Conservation (phyloP, 2,888 invertebrate genomes). For the Synanthedon tipuliformis region DNA sequence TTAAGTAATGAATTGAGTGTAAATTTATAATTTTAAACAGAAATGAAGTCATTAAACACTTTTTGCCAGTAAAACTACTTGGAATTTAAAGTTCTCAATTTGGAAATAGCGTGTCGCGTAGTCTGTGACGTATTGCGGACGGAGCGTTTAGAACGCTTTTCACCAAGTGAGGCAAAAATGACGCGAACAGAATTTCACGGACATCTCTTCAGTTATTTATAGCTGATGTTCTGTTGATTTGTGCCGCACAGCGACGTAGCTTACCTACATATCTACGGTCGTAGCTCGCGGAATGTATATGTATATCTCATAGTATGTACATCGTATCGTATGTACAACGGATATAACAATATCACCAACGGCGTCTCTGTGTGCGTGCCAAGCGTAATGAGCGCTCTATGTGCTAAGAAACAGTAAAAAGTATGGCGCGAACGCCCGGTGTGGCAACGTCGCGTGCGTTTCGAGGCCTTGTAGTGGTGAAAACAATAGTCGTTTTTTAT, state of each 20-base stretch:
- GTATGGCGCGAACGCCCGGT: conserved; percentile 66
- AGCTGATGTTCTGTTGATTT: conserved; percentile 58
- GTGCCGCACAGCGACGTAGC: conserved; percentile 45
- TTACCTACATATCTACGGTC: conserved; percentile 60
- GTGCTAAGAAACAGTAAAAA: conserved; percentile 72
- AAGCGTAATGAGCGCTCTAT: conserved; percentile 66
- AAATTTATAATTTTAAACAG: too few species aligned
- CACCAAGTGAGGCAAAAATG: conserved; percentile 1
- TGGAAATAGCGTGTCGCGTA: conserved; percentile 6
- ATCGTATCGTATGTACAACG: conserved; percentile 22
- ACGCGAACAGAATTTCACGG: conserved; percentile 32
- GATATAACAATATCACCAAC: conserved; percentile 53
- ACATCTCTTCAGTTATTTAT: conserved; percentile 54
- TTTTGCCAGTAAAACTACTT: conserved; percentile 5
- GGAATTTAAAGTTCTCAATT: conserved; percentile 8
- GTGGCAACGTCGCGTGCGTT: conserved; percentile 61
- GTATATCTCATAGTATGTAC: conserved; percentile 62
- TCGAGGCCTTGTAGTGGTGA: conserved; percentile 54
- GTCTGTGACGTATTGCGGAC: conserved; percentile 6
- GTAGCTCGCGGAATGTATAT: conserved; percentile 58
- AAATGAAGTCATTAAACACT: too few species aligned
- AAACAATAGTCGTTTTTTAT: conserved; percentile 54
- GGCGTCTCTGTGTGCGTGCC: conserved; percentile 23
- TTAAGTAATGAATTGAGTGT: too few species aligned
- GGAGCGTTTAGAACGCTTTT: conserved; percentile 4